Evolutionary conservation across 2,797 vertebrate genomes (phyloP).

Genomic region (Anguilla obscura): DNA sequence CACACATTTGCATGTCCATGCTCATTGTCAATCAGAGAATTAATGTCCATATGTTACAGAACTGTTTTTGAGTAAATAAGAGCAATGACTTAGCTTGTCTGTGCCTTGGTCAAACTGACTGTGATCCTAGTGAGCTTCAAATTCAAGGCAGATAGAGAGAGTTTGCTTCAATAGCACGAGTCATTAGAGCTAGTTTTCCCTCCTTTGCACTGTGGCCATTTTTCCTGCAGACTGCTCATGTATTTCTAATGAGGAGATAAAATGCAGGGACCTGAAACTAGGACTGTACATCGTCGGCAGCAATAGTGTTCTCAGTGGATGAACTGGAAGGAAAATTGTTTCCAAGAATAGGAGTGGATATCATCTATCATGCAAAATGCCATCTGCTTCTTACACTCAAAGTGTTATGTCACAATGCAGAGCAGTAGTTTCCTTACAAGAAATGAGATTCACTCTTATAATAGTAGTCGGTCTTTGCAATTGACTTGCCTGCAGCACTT

Average conservation of each 20-base stretch:
- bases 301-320: conserved; percentile 62
- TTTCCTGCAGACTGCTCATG: conserved; percentile 32
- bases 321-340: conserved; percentile 69
- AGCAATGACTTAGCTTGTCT: not conserved
- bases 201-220: not conserved
- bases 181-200: conserved; percentile 27
- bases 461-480: not conserved
- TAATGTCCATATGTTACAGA: not conserved
- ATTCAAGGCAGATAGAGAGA: conserved; percentile 10
- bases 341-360: conserved; percentile 74
- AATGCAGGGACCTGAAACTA: conserved; percentile 34
- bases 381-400: conserved; percentile 72
- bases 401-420: conserved; percentile 76
- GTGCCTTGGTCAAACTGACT: not conserved
- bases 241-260: conserved; percentile 40
- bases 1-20: not conserved
- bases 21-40: not conserved
- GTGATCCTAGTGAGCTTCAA: conserved; percentile 10
- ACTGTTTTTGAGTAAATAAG: not conserved
- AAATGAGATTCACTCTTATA: conserved; percentile 29
- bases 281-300: conserved; percentile 38
- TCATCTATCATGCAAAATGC: conserved; percentile 72
- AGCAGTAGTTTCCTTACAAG: conserved; percentile 62
- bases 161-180: conserved; percentile 25
- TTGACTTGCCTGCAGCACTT: not conserved